Conservation (phyloP, 2,797 vertebrate species). For the Centroberyx gerrardi region DNA sequence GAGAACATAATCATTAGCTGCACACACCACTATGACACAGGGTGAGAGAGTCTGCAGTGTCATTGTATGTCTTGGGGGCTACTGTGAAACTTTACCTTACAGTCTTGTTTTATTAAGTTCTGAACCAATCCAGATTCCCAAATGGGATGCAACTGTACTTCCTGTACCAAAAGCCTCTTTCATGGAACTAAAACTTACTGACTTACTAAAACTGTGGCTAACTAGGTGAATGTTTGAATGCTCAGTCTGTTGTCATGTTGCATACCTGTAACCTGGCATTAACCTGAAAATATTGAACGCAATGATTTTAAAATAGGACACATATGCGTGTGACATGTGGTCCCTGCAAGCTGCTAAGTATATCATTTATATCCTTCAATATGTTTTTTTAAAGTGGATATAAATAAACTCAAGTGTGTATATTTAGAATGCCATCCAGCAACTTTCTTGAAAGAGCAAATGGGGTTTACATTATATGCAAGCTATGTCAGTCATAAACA, state of each 20-base stretch:
- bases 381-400: neutral
- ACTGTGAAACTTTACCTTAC: too few species aligned
- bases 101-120: neutral
- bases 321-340: neutral
- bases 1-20: slow-evolving; percentile 29
- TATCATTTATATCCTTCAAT: neutral
- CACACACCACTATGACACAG: slow-evolving; percentile 9
- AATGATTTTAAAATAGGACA: neutral
- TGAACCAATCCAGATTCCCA: neutral
- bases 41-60: neutral
- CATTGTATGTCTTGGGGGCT: too few species aligned
- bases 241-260: neutral
- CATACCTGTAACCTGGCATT: neutral
- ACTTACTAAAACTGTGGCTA: too few species aligned
- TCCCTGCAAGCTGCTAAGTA: too few species aligned
- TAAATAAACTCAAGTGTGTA: neutral
- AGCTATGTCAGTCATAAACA: neutral
- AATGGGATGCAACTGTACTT: neutral
- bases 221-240: neutral
- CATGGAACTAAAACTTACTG: too few species aligned
- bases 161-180: too few species aligned
- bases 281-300: neutral
- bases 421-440: neutral
- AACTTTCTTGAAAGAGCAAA: neutral
- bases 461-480: neutral